A percentile compares a stretch with the other conserved stretches of the same genome.
phyloP scores from a whole-genome alignment of 2,797 vertebrate species.

The Scolopax bukidnonensis region DNA sequence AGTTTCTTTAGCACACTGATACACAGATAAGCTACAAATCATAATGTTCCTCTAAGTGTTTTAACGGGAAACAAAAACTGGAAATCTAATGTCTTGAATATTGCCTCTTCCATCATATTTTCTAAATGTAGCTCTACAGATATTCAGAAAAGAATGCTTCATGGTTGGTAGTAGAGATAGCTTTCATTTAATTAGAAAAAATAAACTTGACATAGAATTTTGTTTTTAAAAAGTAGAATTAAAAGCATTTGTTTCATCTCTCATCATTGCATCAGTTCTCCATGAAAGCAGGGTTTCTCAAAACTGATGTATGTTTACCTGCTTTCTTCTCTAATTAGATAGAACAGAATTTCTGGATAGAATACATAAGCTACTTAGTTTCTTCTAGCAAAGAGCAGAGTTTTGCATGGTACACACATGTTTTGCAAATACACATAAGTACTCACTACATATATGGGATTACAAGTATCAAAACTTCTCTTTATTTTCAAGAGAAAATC shows the following conservation, averaged over 20 bases:
- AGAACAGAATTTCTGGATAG: background rate
- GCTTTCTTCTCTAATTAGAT: background rate
- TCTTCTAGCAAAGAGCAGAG: background rate
- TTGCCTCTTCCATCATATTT: background rate
- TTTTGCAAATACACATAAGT: background rate
- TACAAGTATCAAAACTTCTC: background rate
- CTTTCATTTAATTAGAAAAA: background rate
- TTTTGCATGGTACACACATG: background rate
- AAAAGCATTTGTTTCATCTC: background rate
- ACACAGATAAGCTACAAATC: background rate
- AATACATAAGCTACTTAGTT: too few relatives aligned
- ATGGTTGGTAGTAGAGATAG: background rate
- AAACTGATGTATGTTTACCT: background rate
- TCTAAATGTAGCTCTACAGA: background rate
- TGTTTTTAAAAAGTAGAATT: background rate
- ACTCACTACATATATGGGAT: background rate
- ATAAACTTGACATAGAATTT: background rate
- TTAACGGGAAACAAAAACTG: background rate
- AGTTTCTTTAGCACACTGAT: background rate
- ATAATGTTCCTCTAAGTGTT: background rate
- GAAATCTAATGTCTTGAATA: background rate
- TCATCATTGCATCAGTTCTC: background rate
- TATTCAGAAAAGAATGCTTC: background rate
- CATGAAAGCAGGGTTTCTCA: background rate
- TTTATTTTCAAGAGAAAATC: background rate